Percentiles rank a stretch among this genome's conserved stretches.
Conservation (phyloP, 2,888 invertebrate genomes). For the Himalopsyche anomala region DNA sequence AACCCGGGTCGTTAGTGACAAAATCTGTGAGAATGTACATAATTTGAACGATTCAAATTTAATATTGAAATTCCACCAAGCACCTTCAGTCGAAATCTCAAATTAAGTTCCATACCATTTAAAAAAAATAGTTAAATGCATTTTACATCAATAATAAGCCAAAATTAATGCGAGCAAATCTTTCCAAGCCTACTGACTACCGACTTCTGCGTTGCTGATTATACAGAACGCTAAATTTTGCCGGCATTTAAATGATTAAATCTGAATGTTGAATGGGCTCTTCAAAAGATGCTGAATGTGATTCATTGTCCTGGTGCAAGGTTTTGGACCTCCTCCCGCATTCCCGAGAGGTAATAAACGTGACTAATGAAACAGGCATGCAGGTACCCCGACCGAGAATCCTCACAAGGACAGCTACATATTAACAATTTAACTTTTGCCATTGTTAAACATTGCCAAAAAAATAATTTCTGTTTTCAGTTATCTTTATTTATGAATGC, state of each 20-base stretch:
- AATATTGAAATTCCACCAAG: no score
- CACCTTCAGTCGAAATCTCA: no score
- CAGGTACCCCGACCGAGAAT: not conserved
- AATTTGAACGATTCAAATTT: no score
- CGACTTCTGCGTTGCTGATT: not conserved
- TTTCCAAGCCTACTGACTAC: not conserved
- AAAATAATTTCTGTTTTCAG: no score
- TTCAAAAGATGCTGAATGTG: not conserved
- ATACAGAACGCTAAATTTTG: not conserved
- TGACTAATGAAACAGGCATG: constrained; percentile 16
- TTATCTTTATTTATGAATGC: no score
- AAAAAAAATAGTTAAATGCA: no score
- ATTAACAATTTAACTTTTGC: no score
- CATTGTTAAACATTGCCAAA: no score
- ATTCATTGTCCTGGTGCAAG: constrained; percentile 5
- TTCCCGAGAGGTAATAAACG: constrained; percentile 12
- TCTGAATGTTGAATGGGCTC: not conserved
- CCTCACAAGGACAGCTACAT: not conserved
- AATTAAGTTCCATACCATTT: no score
- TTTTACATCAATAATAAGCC: no score
- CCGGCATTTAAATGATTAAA: not conserved
- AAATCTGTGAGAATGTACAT: no score
- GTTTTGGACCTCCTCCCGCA: not conserved
- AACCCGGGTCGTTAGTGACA: no score
- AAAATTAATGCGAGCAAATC: not conserved